Evolutionary conservation across 2,797 vertebrate genomes (phyloP).

Genomic region (Harpagifer antarcticus): DNA sequence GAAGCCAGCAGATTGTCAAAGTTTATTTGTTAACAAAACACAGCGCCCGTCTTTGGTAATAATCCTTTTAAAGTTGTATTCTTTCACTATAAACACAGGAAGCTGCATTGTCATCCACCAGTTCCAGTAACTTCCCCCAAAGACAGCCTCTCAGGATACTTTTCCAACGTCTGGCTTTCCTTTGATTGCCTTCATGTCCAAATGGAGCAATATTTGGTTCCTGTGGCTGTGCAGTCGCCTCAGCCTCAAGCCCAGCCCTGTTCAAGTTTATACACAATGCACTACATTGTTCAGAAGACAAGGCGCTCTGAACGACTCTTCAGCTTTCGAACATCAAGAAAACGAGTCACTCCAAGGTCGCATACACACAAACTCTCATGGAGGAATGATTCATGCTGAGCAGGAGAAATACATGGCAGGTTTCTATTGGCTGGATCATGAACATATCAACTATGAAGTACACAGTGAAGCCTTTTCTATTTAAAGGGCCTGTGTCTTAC

Average conservation of each 20-base stretch:
- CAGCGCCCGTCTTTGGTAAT: slow-evolving; percentile 53
- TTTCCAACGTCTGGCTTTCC: slow-evolving; percentile 77
- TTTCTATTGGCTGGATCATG: slow-evolving; percentile 47
- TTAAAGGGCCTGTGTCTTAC: no score
- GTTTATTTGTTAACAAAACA: slow-evolving; percentile 53
- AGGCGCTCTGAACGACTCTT: slow-evolving; percentile 58
- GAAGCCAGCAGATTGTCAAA: slow-evolving; percentile 31
- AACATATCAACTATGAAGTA: slow-evolving; percentile 56
- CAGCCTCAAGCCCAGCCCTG: slow-evolving; percentile 48
- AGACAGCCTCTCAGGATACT: slow-evolving; percentile 58
- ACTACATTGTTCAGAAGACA: slow-evolving; percentile 78
- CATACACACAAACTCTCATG: slow-evolving; percentile 49
- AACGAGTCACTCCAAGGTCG: slow-evolving; percentile 57
- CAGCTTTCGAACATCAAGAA: slow-evolving; percentile 65
- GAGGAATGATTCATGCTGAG: slow-evolving; percentile 50
- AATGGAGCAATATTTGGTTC: slow-evolving; percentile 85
- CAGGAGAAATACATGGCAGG: slow-evolving; percentile 52
- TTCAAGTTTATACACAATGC: slow-evolving; percentile 76
- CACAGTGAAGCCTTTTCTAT: slow-evolving; percentile 9
- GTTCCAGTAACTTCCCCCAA: slow-evolving; percentile 83
- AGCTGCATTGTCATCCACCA: slow-evolving; percentile 79
- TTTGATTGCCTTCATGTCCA: slow-evolving; percentile 83
- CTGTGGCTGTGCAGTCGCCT: slow-evolving; percentile 76
- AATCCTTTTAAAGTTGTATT: slow-evolving; percentile 70
- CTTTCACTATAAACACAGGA: slow-evolving; percentile 79